Evolutionary conservation across 2,113 vertebrate species (phyloP).

Genomic region (Paedocypris sp.): DNA sequence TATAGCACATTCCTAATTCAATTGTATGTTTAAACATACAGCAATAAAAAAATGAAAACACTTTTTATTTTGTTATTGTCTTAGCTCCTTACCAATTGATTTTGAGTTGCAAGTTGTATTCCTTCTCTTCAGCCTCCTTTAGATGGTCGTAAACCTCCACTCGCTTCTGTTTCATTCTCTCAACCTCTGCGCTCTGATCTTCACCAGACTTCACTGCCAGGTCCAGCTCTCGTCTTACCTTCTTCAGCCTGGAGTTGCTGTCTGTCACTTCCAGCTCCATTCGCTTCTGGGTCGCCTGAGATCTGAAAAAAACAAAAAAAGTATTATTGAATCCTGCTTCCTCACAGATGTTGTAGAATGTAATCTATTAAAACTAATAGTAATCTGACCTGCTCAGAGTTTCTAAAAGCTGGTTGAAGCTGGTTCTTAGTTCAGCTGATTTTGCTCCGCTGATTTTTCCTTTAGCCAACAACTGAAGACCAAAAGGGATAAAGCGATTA

Average conservation of each 20-base stretch:
- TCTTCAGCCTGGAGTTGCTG: constrained; percentile 56
- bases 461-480: constrained; percentile 60
- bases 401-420: constrained; percentile 63
- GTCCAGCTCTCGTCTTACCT: constrained; percentile 59
- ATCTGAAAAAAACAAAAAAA: constrained; percentile 59
- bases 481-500: constrained; percentile 14
- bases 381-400: constrained; percentile 67
- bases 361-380: no score
- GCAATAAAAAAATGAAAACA: no score
- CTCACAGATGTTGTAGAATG: no score
- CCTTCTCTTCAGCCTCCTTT: constrained; percentile 49
- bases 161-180: constrained; percentile 62
- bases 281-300: constrained; percentile 71
- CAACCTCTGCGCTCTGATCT: constrained; percentile 54
- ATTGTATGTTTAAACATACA: neutral
- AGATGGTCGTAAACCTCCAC: constrained; percentile 64
- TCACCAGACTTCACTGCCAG: constrained; percentile 58
- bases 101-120: constrained; percentile 57
- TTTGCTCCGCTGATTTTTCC: constrained; percentile 68
- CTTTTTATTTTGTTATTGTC: neutral
- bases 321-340: no score
- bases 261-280: constrained; percentile 69
- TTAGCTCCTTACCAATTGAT: constrained; percentile 55
- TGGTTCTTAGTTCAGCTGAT: constrained; percentile 66
- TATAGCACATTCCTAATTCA: no score